Evolutionary conservation across 2,797 vertebrate species (phyloP), one percentile per base, ranked within the genome.

Genomic region (Schizopygopsis pylzovi): DNA sequence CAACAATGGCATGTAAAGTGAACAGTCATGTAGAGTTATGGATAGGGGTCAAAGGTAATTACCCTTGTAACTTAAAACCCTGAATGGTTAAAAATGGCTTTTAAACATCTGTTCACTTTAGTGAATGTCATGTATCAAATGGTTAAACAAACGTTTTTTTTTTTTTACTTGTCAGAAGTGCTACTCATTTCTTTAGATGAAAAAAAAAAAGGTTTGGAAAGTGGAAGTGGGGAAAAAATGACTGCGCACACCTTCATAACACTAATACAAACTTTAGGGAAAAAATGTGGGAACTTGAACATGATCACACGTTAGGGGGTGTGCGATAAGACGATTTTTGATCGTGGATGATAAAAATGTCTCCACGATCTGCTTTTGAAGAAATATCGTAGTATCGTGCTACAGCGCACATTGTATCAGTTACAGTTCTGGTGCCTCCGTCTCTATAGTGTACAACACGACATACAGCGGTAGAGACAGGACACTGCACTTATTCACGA

Each of bases 31-130:
- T 16, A 43, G 22, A 43, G 39, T 61, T 43, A 61, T 79, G 54
- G 54, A 9, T 25, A 45, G 45, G n/a, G 54, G 77, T 63, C 39
- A 79, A 63, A 79, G n/a, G 77, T 79, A 61, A 59, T 54, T 37
- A 37, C 47, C 73, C 28, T 15, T 59, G 76, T 41, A 78, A 59
- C 54, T 10, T 78, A 25, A 79, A 79, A 28, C 39, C 22, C 13
- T 43, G 1, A 61, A 56, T 79, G 22, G 54, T 11, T 79, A 59
- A 78, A 56, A 59, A 78, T 59, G 22, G 4, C 22, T 61, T 37
- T 56, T 79, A 79, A 61, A 43, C 7, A 18, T 43, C 39, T 16
- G 54, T 43, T 4, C 1, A 9, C 39, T 79, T 16, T 28, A 45
- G n/a, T 79, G 4, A 61, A 25, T 41, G 54, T 25, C 22, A 79